Evolutionary conservation across 2,113 vertebrate genomes (phyloP).

Genomic region (Hylia prasina): DNA sequence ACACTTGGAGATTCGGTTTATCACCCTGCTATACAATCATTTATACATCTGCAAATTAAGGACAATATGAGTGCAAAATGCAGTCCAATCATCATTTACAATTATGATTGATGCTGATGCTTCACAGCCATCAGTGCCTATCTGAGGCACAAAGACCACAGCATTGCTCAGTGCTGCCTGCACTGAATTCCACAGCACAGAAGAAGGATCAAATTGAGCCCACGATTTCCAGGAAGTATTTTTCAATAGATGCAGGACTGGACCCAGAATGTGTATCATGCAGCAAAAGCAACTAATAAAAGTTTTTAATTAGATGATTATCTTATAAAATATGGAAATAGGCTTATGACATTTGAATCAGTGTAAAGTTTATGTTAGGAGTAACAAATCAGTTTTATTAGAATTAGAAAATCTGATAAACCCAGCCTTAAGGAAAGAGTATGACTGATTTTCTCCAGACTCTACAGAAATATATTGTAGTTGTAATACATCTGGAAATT

Average conservation of each 20-base stretch:
- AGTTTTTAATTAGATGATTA: neutral
- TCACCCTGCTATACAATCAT: neutral
- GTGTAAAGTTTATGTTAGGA: neutral
- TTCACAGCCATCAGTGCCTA: neutral
- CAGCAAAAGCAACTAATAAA: neutral
- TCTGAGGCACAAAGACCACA: neutral
- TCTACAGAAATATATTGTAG: neutral
- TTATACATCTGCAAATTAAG: slow-evolving; percentile 4
- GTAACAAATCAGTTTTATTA: neutral
- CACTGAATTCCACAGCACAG: neutral
- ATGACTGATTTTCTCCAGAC: neutral
- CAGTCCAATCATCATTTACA: neutral
- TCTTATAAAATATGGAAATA: neutral
- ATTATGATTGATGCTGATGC: neutral
- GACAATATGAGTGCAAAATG: neutral
- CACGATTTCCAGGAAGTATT: neutral
- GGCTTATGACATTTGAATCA: neutral
- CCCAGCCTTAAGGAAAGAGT: neutral
- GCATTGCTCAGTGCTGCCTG: neutral
- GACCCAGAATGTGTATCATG: neutral
- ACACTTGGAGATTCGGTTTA: neutral
- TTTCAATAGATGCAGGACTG: neutral
- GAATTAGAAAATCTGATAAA: neutral
- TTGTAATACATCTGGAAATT: neutral
- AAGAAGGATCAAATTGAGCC: neutral